Evolutionary conservation across 1,140 invertebrate genomes (phyloP), one percentile per base, ranked within the genome.

Genomic region (Leptonema lineaticorne): DNA sequence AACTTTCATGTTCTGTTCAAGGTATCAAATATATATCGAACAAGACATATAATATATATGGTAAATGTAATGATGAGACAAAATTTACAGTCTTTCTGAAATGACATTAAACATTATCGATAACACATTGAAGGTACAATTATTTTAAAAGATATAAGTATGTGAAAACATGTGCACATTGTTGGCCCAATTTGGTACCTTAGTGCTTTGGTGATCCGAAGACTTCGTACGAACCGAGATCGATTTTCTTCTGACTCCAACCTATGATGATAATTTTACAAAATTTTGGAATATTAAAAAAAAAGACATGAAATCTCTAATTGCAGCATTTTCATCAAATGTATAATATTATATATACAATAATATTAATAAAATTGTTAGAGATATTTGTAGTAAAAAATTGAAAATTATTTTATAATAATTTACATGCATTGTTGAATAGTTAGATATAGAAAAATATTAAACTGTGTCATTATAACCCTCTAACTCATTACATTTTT

Each of bases 221-320:
- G 50, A 30, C 45, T 70, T 69, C 46, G 68, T 70, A 28, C 71
- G 68, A 22, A 53, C 28, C 4, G 71, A 73, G 30, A 73, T 69
- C 20, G 71, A 73, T 50, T 70, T 73, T 70, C 71, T 73, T 29
- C 71, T 65, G 18, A 30, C 60, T 5, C 71, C 71, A 28, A 70
- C 71, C 71, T 73, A 68, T 41, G 59, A 60, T 41, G 58, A 37
- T 45, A 62, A 62, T 18, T 41, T 41, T 41, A 41, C 27, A 53
- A 26, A 26, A 22, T 53, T 53, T 53, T 53, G 20, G 27, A 53
- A 53, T 41, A 16, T 4, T 3, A 9, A 41, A 14, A n/a, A n/a
- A n/a, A n/a, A n/a, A n/a, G n/a, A 4, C 5, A 41, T 41, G 16
- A 41, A 41, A 53, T n/a, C 50, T 53, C 3, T 7, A 22, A 22